phyloP scores from a whole-genome alignment of 2,797 vertebrate species.

The Hoplostethus mediterraneus region DNA sequence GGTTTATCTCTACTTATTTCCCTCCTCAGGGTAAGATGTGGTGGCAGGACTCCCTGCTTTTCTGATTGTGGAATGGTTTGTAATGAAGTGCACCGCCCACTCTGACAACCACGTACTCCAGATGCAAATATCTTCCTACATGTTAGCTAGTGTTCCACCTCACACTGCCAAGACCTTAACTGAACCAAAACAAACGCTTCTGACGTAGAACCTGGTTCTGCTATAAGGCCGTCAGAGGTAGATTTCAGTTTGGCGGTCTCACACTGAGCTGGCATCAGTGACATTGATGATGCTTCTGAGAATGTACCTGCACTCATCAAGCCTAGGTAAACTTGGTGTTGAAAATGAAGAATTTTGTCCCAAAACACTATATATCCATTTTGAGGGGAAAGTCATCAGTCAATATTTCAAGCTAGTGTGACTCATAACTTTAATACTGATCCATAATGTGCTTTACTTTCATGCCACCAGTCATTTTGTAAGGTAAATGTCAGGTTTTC shows the following conservation, averaged over 20 bases:
- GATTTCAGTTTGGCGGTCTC: not conserved
- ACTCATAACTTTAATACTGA: too few species aligned
- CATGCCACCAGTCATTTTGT: too few species aligned
- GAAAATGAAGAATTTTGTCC: too few species aligned
- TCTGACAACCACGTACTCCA: not conserved
- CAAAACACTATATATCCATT: too few species aligned
- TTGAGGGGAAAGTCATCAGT: too few species aligned
- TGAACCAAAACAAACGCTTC: not conserved
- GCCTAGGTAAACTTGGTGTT: too few species aligned
- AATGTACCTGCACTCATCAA: too few species aligned
- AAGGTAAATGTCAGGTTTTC: too few species aligned
- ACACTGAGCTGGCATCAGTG: not conserved
- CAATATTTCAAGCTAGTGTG: too few species aligned
- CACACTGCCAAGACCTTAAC: not conserved
- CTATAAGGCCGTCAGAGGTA: not conserved
- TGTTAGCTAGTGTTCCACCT: not conserved
- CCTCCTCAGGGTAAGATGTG: not conserved
- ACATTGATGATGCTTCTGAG: not conserved
- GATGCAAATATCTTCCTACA: not conserved
- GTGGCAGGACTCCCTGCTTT: slow-evolving; percentile 1
- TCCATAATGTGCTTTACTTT: too few species aligned
- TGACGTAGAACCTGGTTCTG: not conserved
- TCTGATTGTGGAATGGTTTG: slow-evolving; percentile 1
- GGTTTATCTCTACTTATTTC: too few species aligned
- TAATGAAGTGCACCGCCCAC: not conserved